phyloP scores from a whole-genome alignment of 2,113 vertebrate genomes.

The Cardinalis cardinalis region DNA sequence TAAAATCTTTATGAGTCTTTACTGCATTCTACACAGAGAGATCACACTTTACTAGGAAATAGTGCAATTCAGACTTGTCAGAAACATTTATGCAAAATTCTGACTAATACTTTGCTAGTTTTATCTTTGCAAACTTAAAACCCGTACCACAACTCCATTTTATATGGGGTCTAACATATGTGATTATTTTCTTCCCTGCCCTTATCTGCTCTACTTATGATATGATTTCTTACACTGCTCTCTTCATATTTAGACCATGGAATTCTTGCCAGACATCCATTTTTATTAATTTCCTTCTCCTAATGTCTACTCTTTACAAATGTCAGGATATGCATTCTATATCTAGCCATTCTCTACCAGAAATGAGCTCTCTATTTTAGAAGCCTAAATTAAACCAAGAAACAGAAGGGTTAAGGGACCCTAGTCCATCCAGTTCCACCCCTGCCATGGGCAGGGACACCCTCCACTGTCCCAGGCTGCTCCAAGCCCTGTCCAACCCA shows the following conservation, averaged over 20 bases:
- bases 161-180: background rate
- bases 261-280: background rate
- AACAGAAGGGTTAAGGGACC: background rate
- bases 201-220: background rate
- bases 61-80: background rate
- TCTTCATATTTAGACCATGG: background rate
- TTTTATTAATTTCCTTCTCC: background rate
- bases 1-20: background rate
- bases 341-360: background rate
- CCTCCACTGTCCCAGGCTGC: rapidly evolving
- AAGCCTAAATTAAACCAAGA: background rate
- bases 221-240: background rate
- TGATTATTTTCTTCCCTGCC: background rate
- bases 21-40: background rate
- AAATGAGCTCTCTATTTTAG: background rate
- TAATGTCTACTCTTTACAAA: background rate
- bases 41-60: background rate
- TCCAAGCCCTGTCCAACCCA: background rate
- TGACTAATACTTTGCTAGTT: background rate
- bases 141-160: background rate
- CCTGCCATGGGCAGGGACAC: background rate
- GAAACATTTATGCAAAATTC: background rate
- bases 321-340: background rate
- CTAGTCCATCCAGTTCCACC: too few relatives aligned
- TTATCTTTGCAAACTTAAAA: background rate